A percentile compares a stretch with the other conserved stretches of the same genome.
phyloP scores from a whole-genome alignment of 2,888 invertebrate genomes.

The Harpagoxenus sublaevis region DNA sequence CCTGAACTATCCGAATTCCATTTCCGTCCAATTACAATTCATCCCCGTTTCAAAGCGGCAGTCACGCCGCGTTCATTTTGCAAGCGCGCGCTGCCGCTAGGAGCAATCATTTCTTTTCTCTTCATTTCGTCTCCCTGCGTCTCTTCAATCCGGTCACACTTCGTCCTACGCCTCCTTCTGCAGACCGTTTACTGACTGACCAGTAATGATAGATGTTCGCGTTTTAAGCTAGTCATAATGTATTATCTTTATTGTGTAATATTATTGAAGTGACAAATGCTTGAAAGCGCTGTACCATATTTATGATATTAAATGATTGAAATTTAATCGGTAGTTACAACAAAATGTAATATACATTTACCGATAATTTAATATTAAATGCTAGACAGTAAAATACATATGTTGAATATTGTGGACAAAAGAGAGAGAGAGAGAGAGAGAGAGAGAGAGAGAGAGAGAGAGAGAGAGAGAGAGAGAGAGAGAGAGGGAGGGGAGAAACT shows the following conservation, averaged over 20 bases:
- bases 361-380: background rate
- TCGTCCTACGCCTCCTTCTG: slow-evolving; percentile 28
- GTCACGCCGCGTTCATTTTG: slow-evolving; percentile 78
- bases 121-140: slow-evolving; percentile 26
- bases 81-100: slow-evolving; percentile 63
- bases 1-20: slow-evolving; percentile 81
- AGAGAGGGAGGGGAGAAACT: background rate
- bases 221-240: background rate
- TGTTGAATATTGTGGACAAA: background rate
- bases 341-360: background rate
- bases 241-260: background rate
- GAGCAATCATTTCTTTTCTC: slow-evolving; percentile 76
- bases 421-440: background rate
- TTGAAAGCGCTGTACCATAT: background rate
- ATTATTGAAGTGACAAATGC: background rate
- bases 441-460: background rate
- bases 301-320: background rate
- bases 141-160: slow-evolving; percentile 23
- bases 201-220: slow-evolving; percentile 54
- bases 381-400: background rate
- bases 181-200: background rate
- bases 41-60: slow-evolving; percentile 80
- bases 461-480: background rate
- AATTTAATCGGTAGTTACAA: background rate
- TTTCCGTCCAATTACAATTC: slow-evolving; percentile 84